Base-by-base conservation (phyloP, 2,797 vertebrate genomes). In the Takifugu rubripes region DNA sequence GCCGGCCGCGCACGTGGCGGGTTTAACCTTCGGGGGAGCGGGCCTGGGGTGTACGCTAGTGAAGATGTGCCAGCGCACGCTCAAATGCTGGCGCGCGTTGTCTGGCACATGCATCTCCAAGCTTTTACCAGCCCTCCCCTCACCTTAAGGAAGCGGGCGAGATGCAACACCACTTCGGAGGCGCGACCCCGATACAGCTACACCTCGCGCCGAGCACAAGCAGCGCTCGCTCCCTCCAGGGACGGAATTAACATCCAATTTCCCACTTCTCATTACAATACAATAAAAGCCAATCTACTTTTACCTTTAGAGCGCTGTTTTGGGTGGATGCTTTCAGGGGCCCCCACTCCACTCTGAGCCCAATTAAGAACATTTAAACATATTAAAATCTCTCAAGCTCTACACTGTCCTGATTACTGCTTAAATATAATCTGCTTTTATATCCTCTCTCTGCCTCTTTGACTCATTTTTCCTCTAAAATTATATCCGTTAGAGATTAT, bases 311-410 rank as follows among this genome's bases (percentile, higher is more conserved):
- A 88, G 86, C 76, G 70, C 58, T 85, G 82, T 87, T 86, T 84
- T 83, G 81, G 85, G 83, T 84, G 85, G 79, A 84, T 85, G 85
- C 83, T 87, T 87, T 83, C 81, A 82, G 82, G 79, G 77, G 76
- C 66, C 79, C 77, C 70, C 68, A 72, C 79, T 87, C 79, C 65
- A 86, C 83, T 86, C 79, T 68, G 78, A 76, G 84, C 79, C 81
- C 84, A 87, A 89, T 89, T 88, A 88, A 79, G 81, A 87, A 86
- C 85, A 87, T 86, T 87, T 88, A 87, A 87, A 85, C 85, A 82
- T 82, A 86, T 88, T 87, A 84, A 85, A 88, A 84, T 84, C 85
- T 86, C 74, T 77, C 74, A 77, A 83, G 82, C 81, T 85, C 80
- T 84, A 87, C 79, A 81, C 83, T 73, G 77, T 82, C 84, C 81